Percentiles rank a stretch among this genome's conserved stretches.
Evolutionary conservation across 2,888 invertebrate species (phyloP).

Genomic region (Acanthoscelides obtectus): DNA sequence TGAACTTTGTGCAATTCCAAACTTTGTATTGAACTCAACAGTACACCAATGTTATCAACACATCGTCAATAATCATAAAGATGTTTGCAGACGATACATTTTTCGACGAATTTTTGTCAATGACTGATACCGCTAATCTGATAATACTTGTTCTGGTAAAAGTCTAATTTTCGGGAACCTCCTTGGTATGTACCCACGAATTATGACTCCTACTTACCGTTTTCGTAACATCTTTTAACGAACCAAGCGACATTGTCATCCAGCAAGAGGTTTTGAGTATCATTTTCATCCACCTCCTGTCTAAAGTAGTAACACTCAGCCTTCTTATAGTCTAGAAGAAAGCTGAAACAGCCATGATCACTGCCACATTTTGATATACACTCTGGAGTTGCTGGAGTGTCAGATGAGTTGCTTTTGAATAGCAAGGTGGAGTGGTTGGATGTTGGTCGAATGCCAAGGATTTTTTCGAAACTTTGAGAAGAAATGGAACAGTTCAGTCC

Average conservation of each 20-base stretch:
- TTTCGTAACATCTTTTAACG: conserved; percentile 59
- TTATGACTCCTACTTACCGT: conserved; percentile 43
- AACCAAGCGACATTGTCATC: conserved; percentile 62
- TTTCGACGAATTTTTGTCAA: no score
- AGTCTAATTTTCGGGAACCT: no score
- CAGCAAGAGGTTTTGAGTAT: conserved; percentile 35
- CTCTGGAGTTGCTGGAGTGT: conserved; percentile 38
- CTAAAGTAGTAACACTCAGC: conserved; percentile 42
- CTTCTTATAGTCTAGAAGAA: conserved; percentile 40
- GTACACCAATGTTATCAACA: no score
- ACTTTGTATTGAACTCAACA: no score
- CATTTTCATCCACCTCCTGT: conserved; percentile 28
- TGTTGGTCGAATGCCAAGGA: conserved; percentile 40
- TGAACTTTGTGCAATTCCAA: no score
- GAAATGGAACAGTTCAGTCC: conserved; percentile 35
- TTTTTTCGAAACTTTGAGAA: conserved; percentile 42
- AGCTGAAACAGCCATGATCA: conserved; percentile 39
- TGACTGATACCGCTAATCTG: no score
- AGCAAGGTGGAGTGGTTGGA: conserved; percentile 29
- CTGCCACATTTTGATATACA: conserved; percentile 39
- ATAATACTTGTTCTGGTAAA: no score
- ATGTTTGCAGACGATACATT: no score
- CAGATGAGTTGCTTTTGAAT: conserved; percentile 24
- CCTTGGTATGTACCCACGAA: no score
- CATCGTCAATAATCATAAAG: no score